Evolutionary conservation across 2,113 vertebrate species (phyloP).

Genomic region (Aleadryas rufinucha): DNA sequence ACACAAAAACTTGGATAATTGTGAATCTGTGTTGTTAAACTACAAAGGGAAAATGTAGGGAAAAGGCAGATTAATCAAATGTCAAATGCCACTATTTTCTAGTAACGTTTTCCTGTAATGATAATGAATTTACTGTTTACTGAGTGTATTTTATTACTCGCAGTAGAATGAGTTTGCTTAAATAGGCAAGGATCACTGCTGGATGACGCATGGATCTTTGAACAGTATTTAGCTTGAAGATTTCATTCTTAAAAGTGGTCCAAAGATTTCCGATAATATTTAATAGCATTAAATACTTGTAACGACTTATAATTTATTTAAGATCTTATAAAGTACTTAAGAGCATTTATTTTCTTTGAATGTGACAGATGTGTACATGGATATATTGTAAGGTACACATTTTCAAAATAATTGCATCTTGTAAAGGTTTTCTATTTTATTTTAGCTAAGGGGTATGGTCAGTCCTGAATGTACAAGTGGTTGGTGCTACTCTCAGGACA

Average conservation of each 20-base stretch:
- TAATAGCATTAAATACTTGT: background rate
- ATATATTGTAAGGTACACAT: background rate
- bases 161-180: background rate
- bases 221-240: background rate
- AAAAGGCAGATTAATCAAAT: background rate
- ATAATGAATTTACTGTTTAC: background rate
- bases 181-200: background rate
- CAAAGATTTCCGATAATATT: background rate
- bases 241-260: background rate
- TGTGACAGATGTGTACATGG: background rate
- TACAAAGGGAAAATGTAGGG: background rate
- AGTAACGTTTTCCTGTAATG: rapidly evolving
- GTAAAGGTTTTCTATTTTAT: background rate
- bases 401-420: background rate
- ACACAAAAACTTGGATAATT: background rate
- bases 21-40: background rate
- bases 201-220: background rate
- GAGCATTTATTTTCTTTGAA: background rate
- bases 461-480: background rate
- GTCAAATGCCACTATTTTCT: background rate
- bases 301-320: background rate
- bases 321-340: background rate
- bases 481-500: rapidly evolving
- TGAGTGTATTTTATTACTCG: background rate
- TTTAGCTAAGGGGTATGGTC: background rate